These are phyloP conservation scores for Xestia rhomboidea DNA, from an alignment of 2,888 invertebrate species.

Conservation along the genomic window DNA sequence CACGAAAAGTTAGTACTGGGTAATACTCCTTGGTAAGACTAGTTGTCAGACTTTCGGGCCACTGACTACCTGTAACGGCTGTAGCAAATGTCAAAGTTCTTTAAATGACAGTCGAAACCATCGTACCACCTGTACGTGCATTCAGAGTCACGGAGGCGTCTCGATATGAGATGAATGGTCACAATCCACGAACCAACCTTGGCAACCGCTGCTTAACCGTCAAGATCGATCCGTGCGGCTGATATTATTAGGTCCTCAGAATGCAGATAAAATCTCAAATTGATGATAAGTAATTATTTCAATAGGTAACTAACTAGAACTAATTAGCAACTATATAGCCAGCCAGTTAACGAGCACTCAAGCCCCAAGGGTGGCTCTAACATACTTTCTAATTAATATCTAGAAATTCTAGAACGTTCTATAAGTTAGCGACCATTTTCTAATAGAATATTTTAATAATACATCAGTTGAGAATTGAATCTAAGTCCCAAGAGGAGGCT, in stretches of 20 bases:
- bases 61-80: background rate
- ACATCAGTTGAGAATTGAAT: constrained; percentile 36
- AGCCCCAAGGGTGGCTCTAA: background rate
- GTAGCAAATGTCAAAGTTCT: background rate
- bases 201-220: background rate
- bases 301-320: background rate
- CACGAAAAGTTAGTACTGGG: background rate
- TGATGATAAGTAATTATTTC: background rate
- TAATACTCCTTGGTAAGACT: background rate
- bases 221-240: no score
- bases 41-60: background rate
- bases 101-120: background rate
- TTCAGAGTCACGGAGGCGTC: background rate
- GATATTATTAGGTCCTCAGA: no score
- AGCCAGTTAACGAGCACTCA: background rate
- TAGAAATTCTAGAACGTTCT: constrained; percentile 29
- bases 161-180: background rate
- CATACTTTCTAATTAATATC: constrained; percentile 34
- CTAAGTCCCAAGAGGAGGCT: constrained; percentile 20
- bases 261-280: background rate
- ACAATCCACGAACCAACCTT: background rate
- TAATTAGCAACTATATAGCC: background rate
- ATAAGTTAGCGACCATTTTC: constrained; percentile 17
- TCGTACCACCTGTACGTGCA: background rate
- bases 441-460: constrained; percentile 60